These are phyloP conservation scores for Eupithecia abbreviata DNA, from an alignment of 2,888 invertebrate genomes.

Conservation along the genomic window DNA sequence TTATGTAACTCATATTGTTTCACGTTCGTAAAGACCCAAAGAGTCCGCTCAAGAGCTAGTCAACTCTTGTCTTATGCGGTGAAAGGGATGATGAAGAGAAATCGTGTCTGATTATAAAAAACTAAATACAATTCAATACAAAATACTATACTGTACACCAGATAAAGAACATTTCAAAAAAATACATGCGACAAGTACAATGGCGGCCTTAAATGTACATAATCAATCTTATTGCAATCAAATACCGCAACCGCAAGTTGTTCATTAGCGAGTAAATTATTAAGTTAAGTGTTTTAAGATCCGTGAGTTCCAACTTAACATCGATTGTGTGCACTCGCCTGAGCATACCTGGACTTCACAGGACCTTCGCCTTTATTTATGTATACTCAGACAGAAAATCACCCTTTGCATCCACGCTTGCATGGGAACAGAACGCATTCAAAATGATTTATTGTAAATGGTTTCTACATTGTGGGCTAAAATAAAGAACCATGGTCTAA, in stretches of 20 bases:
- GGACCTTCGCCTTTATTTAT: slow-evolving; percentile 83
- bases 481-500: slow-evolving; percentile 82
- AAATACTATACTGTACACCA: too few species aligned
- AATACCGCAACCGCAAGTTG: background rate
- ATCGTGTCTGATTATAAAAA: background rate
- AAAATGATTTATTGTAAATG: slow-evolving; percentile 85
- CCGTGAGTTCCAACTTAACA: slow-evolving; percentile 48
- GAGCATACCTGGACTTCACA: slow-evolving; percentile 77
- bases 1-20: background rate
- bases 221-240: too few species aligned
- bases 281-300: background rate
- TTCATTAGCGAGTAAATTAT: background rate
- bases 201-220: too few species aligned
- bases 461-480: slow-evolving; percentile 84
- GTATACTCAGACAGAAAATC: slow-evolving; percentile 80
- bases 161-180: too few species aligned
- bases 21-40: background rate
- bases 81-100: background rate
- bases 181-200: too few species aligned
- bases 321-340: slow-evolving; percentile 50
- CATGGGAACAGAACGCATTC: slow-evolving; percentile 82
- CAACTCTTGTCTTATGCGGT: background rate
- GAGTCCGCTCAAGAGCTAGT: background rate
- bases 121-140: background rate
- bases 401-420: slow-evolving; percentile 82